phyloP scores from a whole-genome alignment of 1,140 invertebrate species.

The Drosophila triauraria region DNA sequence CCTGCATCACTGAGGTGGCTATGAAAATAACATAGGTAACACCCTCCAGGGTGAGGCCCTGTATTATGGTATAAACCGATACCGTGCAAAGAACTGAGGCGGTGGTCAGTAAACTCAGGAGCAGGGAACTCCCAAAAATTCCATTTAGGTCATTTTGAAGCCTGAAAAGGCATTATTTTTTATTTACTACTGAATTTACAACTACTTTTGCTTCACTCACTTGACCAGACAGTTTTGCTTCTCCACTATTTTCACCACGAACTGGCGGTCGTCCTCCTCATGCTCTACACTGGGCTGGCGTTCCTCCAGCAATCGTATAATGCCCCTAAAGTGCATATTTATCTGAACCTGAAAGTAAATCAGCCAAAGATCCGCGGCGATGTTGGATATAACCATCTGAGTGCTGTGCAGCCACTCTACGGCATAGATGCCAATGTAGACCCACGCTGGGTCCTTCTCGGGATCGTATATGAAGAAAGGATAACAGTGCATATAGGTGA shows the following conservation, averaged over 20 bases:
- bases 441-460: conserved; percentile 27
- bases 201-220: conserved; percentile 27
- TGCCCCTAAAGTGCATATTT: conserved; percentile 59
- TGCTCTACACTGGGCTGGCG: conserved; percentile 33
- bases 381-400: conserved; percentile 50
- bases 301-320: conserved; percentile 33
- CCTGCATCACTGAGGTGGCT: conserved; percentile 34
- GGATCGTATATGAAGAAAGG: conserved; percentile 47
- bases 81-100: conserved; percentile 53
- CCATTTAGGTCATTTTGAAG: conserved; percentile 46
- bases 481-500: conserved; percentile 54
- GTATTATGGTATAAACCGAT: conserved; percentile 43
- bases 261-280: conserved; percentile 27
- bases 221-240: conserved; percentile 48
- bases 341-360: conserved; percentile 58
- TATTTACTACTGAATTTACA: too few species aligned
- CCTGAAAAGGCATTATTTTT: not conserved
- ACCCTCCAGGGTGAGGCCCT: conserved; percentile 52
- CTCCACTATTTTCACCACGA: conserved; percentile 47
- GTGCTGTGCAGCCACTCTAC: conserved; percentile 56
- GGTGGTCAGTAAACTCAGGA: conserved; percentile 56
- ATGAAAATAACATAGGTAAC: conserved; percentile 51
- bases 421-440: conserved; percentile 43
- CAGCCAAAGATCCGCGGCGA: conserved; percentile 58
- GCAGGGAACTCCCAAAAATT: conserved; percentile 46